Percentiles rank a stretch among this genome's conserved stretches.
phyloP scores from a whole-genome alignment of 2,888 invertebrate species.

The Chaitophorus viminalis region DNA sequence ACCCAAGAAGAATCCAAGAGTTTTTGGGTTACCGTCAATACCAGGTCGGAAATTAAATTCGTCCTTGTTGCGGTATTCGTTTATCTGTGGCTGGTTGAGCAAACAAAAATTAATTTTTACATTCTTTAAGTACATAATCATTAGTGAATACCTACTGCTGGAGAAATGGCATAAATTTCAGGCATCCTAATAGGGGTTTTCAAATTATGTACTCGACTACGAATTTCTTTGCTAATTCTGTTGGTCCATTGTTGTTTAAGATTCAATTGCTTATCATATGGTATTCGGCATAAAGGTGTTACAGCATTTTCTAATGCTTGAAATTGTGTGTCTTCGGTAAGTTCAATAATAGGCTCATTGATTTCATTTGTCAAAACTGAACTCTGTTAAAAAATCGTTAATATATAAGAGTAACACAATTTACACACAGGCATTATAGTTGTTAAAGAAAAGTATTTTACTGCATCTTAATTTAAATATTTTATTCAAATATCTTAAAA shows the following conservation, averaged over 20 bases:
- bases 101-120: slow-evolving; percentile 24
- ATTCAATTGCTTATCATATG: slow-evolving; percentile 78
- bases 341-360: background rate
- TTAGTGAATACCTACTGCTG: slow-evolving; percentile 65
- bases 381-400: slow-evolving; percentile 28
- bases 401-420: background rate
- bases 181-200: slow-evolving; percentile 23
- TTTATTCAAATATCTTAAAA: background rate
- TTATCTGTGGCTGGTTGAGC: slow-evolving; percentile 66
- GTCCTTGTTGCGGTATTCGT: slow-evolving; percentile 68
- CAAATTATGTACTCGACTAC: slow-evolving; percentile 62
- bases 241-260: slow-evolving; percentile 65
- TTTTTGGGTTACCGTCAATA: slow-evolving; percentile 67
- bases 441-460: background rate
- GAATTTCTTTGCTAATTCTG: slow-evolving; percentile 63
- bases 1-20: slow-evolving; percentile 67
- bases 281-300: slow-evolving; percentile 75
- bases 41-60: slow-evolving; percentile 67
- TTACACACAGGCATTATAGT: background rate
- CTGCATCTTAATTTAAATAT: background rate
- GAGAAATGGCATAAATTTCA: slow-evolving; percentile 65
- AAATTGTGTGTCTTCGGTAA: slow-evolving; percentile 64
- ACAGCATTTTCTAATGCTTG: slow-evolving; percentile 75
- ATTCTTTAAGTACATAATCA: background rate
- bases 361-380: background rate